phyloP scores from a whole-genome alignment of 2,888 invertebrate genomes.

The Imbricaverruca yamaguchii region DNA sequence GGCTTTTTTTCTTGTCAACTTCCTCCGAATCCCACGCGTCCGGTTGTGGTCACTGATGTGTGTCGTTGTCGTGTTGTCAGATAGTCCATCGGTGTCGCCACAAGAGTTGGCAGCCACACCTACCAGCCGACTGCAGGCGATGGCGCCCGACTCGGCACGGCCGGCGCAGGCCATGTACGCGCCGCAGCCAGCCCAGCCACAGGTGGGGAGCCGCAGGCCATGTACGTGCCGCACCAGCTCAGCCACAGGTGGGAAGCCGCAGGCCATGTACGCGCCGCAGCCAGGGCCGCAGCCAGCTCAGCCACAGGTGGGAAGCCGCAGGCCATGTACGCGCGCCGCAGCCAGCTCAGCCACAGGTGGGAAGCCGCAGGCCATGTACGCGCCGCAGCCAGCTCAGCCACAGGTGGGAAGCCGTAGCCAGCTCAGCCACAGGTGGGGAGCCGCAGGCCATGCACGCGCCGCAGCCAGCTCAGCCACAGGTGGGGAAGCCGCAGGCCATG shows the following conservation, averaged over 20 bases:
- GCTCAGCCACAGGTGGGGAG: not conserved
- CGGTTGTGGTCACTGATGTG: too few species aligned
- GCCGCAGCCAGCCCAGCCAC: not conserved
- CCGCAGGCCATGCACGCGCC: conserved; percentile 6
- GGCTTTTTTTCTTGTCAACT: too few species aligned
- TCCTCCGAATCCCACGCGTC: too few species aligned
- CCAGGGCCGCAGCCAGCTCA: too few species aligned
- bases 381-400: not conserved
- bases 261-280: conserved; percentile 11
- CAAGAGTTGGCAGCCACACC: not conserved
- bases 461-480: not conserved
- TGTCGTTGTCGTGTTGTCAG: not conserved
- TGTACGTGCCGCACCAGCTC: not conserved
- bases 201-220: conserved; percentile 3
- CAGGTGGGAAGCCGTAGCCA: conserved; percentile 1
- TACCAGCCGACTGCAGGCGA: not conserved
- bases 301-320: not conserved
- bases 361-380: conserved; percentile 9
- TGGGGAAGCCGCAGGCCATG: conserved; percentile 4
- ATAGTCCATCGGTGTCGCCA: not conserved
- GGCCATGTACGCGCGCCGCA: conserved; percentile 11
- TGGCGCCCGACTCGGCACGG: not conserved
- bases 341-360: not conserved
- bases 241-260: not conserved
- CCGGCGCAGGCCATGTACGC: conserved; percentile 6